Base-by-base conservation (phyloP, 2,797 vertebrate species). In the Brachyrhaphis roseni region DNA sequence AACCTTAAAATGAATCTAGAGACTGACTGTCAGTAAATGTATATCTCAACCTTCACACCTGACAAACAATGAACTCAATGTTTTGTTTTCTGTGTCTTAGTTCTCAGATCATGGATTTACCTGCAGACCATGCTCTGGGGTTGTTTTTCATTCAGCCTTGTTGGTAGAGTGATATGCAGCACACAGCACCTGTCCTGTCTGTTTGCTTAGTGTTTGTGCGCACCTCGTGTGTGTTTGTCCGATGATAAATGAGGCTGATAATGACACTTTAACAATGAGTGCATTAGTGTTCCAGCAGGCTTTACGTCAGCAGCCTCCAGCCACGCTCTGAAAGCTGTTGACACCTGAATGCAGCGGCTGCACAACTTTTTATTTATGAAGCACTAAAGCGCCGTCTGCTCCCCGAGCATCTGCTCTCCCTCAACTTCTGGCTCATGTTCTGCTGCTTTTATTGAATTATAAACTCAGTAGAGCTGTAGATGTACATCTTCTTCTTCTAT, bases 211-310 rank as follows among this genome's bases (percentile, higher is more conserved):
- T 13, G 53, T 70, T 13, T 75, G n/a, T 75, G 45, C 73, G 10
- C 72, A 12, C 81, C n/a, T 13, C 6, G 15, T 73, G 75, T 79
- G 78, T 88, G 90, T 92, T 86, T 90, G 83, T 78, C 72, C 78
- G 34, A 76, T 74, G 81, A 90, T 88, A 87, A 88, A 89, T 76
- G 87, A 87, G 85, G 55, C 82, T 45, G 78, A 45, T 90, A 87
- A 93, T 90, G 89, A 88, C 87, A 80, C 77, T 83, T 84, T 86
- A 89, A 93, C 92, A 92, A 92, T 87, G 80, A 81, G 76, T 57
- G 78, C 89, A 87, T 89, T 82, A 86, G 90, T n/a, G 80, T 74
- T 53, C 74, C 80, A 79, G 36, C 70, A 20, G 82, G 59, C 76
- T 43, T 55, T 78, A 82, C 87, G 83, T 82, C 80, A 81, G 79